Percentiles rank a stretch among this genome's conserved stretches.
These are phyloP conservation scores for Petrocephalus zakoni DNA, from an alignment of 2,113 vertebrate species.

Conservation along the genomic window DNA sequence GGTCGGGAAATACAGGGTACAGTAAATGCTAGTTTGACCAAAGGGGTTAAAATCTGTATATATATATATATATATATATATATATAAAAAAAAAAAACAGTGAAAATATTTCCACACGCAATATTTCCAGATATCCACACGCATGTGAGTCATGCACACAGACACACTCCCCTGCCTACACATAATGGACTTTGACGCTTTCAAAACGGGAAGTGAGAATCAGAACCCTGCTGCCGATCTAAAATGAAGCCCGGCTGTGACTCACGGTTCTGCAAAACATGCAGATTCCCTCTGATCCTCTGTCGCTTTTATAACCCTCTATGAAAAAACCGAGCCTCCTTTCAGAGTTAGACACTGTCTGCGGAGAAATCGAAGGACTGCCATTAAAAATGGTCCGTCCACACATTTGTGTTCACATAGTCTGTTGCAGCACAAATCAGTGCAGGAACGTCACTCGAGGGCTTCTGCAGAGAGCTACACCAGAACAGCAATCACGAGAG, in stretches of 20 bases:
- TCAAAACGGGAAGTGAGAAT: neutral
- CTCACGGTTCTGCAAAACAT: neutral
- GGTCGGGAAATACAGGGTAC: neutral
- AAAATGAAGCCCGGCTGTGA: neutral
- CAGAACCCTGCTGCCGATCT: neutral
- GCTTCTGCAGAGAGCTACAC: neutral
- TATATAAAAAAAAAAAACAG: neutral
- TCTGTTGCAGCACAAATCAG: neutral
- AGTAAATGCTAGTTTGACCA: neutral
- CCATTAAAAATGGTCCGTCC: neutral
- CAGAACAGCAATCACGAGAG: neutral
- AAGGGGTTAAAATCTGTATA: neutral
- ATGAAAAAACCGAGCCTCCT: neutral
- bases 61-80: too few relatives aligned
- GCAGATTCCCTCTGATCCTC: neutral
- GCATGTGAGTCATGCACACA: neutral
- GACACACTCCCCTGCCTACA: neutral
- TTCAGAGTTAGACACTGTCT: neutral
- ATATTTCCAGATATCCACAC: neutral
- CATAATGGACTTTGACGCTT: neutral
- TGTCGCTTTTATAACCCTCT: neutral
- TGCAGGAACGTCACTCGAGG: neutral
- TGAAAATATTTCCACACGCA: neutral
- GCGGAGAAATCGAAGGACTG: neutral
- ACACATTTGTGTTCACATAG: neutral